Conservation (phyloP, 2,888 invertebrate species). For the Drosophila atroscutellata region DNA sequence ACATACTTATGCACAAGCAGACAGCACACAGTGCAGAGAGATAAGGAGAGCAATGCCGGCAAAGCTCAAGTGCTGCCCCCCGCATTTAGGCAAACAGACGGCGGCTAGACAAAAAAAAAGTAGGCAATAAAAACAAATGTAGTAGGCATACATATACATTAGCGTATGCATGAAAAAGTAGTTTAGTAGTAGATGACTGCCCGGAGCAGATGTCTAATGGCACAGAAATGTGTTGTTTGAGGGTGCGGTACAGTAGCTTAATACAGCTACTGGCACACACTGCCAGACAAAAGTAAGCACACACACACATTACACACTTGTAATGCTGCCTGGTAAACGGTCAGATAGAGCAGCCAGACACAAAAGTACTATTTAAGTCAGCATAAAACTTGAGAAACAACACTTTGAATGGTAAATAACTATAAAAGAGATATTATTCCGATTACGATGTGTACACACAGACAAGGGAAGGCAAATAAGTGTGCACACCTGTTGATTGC, state of each 20-base stretch:
- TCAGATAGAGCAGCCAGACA: background rate
- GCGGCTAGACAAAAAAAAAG: slow-evolving; percentile 56
- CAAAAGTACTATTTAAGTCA: slow-evolving; percentile 17
- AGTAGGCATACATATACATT: slow-evolving; percentile 37
- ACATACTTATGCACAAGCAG: slow-evolving; percentile 6
- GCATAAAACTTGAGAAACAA: slow-evolving; percentile 6
- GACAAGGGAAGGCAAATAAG: background rate
- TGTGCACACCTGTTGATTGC: slow-evolving; percentile 20
- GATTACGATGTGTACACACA: background rate
- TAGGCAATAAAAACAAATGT: slow-evolving; percentile 45
- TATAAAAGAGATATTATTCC: background rate
- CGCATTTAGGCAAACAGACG: slow-evolving; percentile 60
- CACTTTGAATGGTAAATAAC: slow-evolving; percentile 17
- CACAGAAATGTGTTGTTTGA: slow-evolving; percentile 54
- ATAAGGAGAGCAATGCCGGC: slow-evolving; percentile 49
- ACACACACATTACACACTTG: background rate
- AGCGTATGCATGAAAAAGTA: slow-evolving; percentile 44
- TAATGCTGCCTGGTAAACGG: background rate
- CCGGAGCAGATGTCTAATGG: slow-evolving; percentile 66
- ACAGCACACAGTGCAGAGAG: slow-evolving; percentile 16
- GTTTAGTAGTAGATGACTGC: slow-evolving; percentile 45
- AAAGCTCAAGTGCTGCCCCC: slow-evolving; percentile 70
- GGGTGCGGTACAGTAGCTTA: slow-evolving; percentile 43
- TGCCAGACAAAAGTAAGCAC: slow-evolving; percentile 30
- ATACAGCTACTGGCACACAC: slow-evolving; percentile 32